Evolutionary conservation across 2,888 invertebrate genomes (phyloP), one percentile per base, ranked within the genome.

Genomic region (Aproaerema taeniolella): DNA sequence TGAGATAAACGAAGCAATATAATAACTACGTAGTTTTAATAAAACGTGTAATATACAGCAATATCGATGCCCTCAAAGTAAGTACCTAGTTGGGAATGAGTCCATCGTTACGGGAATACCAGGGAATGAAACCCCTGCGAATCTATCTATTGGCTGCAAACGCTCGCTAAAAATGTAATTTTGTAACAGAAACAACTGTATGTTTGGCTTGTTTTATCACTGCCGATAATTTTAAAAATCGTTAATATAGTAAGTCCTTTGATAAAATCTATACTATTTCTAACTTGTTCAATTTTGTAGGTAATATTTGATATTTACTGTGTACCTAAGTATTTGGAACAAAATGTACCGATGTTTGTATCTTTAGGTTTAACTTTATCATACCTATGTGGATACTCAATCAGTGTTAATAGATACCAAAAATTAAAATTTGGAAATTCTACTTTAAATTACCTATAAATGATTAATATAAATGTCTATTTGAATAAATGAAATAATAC

Each of bases 271-370:
- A 78, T 80, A 80, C 79, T 80, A 79, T 83, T 80, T 85, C 81
- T 81, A 80, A 83, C 79, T 82, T 79, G 83, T 83, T 83, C 83
- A 83, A 85, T 82, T 85, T 85, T 83, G 82, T 85, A 83, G 83
- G 67, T 75, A 73, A 81, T 80, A 76, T 82, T 74, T 83, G 74
- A 81, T 80, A 76, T 82, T 74, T 83, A 82, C 70, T 70, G 71
- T 75, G 78, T 82, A 81, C 77, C 75, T 78, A 69, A 75, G 79
- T 74, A 73, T 83, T 83, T 79, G 72, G 72, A 77, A 70, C 67
- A 72, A 77, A 69, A 71, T 76, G 68, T 83, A 81, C 73, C 73
- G 63, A 65, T 58, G 64, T 76, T 71, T 75, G 67, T 79, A 77
- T 73, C 63, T 67, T 68, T 79, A 80, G 77, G 68, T 72, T 68